phyloP scores from a whole-genome alignment of 2,888 invertebrate species.

The Odontothrips loti region DNA sequence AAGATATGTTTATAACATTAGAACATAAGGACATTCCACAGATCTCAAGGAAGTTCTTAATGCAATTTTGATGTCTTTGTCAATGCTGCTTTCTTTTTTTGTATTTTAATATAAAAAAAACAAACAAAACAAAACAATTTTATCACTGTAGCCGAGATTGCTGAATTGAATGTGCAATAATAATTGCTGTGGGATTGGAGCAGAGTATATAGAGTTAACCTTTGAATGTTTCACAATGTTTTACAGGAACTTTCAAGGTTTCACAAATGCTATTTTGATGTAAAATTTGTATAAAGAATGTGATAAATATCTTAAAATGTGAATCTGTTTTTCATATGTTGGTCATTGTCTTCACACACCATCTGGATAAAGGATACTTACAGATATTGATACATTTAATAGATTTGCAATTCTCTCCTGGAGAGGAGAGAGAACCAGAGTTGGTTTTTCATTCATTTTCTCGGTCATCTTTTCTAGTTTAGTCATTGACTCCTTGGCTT shows the following conservation, averaged over 20 bases:
- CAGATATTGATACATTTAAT: not conserved
- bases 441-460: not conserved
- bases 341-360: not conserved
- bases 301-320: constrained; percentile 4
- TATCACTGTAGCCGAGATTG: not conserved
- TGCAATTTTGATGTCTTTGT: not conserved
- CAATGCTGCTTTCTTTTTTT: not conserved
- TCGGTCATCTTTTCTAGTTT: not conserved
- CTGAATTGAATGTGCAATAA: not conserved
- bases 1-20: not conserved
- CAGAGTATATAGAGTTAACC: too few relatives aligned
- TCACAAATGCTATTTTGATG: not conserved
- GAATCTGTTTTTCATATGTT: not conserved
- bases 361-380: not conserved
- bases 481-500: not conserved
- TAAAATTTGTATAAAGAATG: constrained; percentile 22
- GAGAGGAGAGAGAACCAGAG: not conserved
- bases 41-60: not conserved
- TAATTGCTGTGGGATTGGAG: not conserved
- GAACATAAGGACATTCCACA: not conserved
- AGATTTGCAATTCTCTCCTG: constrained; percentile 9
- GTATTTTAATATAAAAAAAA: not conserved
- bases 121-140: not conserved
- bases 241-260: too few relatives aligned
- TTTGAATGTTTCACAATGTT: too few relatives aligned